These are phyloP conservation scores for Drosophila neotestacea DNA, from an alignment of 2,888 invertebrate genomes.

Conservation along the genomic window DNA sequence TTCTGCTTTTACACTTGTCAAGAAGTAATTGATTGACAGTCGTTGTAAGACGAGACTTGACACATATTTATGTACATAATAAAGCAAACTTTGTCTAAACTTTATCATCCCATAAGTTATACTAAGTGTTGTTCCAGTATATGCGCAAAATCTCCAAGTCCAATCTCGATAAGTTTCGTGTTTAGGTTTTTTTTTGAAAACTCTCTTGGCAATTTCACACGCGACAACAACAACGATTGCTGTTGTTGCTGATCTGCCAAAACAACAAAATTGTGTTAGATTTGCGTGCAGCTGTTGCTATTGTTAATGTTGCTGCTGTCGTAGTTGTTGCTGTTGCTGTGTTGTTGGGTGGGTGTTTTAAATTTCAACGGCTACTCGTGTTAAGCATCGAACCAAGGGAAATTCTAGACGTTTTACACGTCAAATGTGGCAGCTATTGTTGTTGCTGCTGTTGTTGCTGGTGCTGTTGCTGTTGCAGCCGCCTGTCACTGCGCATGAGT, in stretches of 20 bases:
- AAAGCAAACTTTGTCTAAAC: constrained; percentile 18
- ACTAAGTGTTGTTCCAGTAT: not conserved
- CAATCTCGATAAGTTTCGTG: constrained; percentile 37
- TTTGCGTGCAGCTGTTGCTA: constrained; percentile 30
- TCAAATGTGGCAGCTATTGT: constrained; percentile 63
- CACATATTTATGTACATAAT: constrained; percentile 63
- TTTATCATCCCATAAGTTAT: no score
- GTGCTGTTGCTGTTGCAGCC: constrained; percentile 18
- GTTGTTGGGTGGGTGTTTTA: constrained; percentile 63
- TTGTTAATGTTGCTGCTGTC: constrained; percentile 26
- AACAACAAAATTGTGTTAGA: constrained; percentile 6
- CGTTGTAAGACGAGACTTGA: constrained; percentile 63
- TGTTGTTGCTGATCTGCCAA: not conserved
- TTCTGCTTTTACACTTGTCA: constrained; percentile 57
- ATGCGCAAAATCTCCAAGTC: constrained; percentile 12
- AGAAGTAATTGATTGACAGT: constrained; percentile 69
- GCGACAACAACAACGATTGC: constrained; percentile 31
- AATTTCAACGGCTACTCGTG: constrained; percentile 77
- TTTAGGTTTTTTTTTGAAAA: not conserved
- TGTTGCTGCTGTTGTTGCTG: constrained; percentile 27
- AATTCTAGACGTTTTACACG: constrained; percentile 79
- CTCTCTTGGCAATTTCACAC: constrained; percentile 62
- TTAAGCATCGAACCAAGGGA: constrained; percentile 71
- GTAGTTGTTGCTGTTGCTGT: constrained; percentile 36
- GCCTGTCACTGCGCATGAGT: constrained; percentile 78